phyloP scores from a whole-genome alignment of 1,140 invertebrate species.

The Zaprionus lachaisei region DNA sequence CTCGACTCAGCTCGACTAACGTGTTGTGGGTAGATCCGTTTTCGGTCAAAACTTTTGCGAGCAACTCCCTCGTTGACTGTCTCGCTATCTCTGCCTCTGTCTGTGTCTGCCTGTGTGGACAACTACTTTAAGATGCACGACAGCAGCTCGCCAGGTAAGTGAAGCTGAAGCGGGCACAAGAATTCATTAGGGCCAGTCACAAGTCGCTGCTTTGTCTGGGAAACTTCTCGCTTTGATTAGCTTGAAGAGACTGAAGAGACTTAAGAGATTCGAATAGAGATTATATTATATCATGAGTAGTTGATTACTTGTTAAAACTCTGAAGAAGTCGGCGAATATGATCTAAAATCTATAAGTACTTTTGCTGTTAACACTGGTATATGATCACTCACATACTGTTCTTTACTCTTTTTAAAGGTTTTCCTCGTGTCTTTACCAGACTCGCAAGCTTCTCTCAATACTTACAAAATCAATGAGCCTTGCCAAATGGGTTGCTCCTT shows the following conservation, averaged over 20 bases:
- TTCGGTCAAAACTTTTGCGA: slow-evolving; percentile 3
- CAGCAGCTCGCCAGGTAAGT: slow-evolving; percentile 17
- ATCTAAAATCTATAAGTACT: no score
- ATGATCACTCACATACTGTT: no score
- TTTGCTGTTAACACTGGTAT: no score
- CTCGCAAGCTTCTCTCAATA: no score
- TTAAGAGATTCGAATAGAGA: neutral
- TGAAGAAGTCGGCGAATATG: no score
- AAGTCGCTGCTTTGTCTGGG: slow-evolving; percentile 9
- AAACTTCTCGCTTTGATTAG: slow-evolving; percentile 4
- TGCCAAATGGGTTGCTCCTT: slow-evolving; percentile 54
- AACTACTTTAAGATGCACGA: slow-evolving; percentile 33
- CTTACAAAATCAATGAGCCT: slow-evolving; percentile 58
- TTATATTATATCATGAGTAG: neutral
- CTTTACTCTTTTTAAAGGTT: no score
- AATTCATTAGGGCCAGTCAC: slow-evolving; percentile 27
- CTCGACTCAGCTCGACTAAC: slow-evolving; percentile 16
- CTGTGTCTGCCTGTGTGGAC: neutral
- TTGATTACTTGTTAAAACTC: no score
- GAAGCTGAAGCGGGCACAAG: slow-evolving; percentile 12
- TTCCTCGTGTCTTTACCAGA: no score
- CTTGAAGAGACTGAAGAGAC: neutral
- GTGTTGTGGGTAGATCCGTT: slow-evolving; percentile 31
- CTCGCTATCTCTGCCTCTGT: neutral
- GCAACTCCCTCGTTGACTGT: neutral